phyloP scores from a whole-genome alignment of 2,888 invertebrate species.

The Eustalomyia histrio region DNA sequence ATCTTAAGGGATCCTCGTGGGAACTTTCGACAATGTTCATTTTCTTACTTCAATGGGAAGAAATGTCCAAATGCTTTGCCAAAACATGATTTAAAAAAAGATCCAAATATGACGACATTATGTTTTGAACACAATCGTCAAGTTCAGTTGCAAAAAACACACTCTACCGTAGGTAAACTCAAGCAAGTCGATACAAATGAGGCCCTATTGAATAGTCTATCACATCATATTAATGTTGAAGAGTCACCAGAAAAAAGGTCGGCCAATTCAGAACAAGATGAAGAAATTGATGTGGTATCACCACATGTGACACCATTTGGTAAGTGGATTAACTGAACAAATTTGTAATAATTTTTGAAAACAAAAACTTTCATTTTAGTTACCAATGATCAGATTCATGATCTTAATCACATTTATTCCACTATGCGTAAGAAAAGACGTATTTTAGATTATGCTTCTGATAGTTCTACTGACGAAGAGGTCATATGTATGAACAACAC shows the following conservation, averaged over 20 bases:
- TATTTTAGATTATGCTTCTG: constrained; percentile 86
- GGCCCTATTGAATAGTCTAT: constrained; percentile 83
- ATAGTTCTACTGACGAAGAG: constrained; percentile 85
- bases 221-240: constrained; percentile 82
- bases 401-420: constrained; percentile 81
- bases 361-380: constrained; percentile 68
- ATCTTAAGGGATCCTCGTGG: constrained; percentile 91
- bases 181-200: constrained; percentile 85
- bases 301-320: constrained; percentile 83
- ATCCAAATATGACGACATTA: constrained; percentile 82
- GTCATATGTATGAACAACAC: constrained; percentile 83
- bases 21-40: constrained; percentile 90
- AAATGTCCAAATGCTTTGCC: constrained; percentile 90
- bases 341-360: neutral
- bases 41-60: constrained; percentile 84
- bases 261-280: constrained; percentile 74
- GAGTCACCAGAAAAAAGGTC: constrained; percentile 71
- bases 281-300: constrained; percentile 81
- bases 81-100: constrained; percentile 86
- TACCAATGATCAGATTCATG: constrained; percentile 77
- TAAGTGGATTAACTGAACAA: constrained; percentile 74
- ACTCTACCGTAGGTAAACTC: constrained; percentile 81
- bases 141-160: constrained; percentile 83
- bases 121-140: constrained; percentile 86
- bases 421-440: constrained; percentile 81